Conservation (phyloP, 2,888 invertebrate genomes). For the Psylliodes chrysocephalus region DNA sequence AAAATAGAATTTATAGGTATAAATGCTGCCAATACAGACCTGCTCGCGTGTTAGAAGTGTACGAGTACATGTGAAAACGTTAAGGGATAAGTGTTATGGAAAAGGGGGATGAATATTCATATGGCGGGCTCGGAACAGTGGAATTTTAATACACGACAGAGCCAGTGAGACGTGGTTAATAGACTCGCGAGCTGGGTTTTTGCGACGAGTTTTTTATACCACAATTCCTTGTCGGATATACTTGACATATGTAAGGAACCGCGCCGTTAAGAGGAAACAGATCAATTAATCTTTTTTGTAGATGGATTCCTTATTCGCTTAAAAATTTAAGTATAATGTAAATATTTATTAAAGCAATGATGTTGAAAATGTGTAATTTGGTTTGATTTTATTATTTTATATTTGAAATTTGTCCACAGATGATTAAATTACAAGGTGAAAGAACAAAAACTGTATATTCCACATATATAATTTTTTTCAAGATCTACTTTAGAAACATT, state of each 20-base stretch:
- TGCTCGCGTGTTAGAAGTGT: background rate
- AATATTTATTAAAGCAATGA: too few species aligned
- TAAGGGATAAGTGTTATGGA: slow-evolving; percentile 24
- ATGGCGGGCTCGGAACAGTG: slow-evolving; percentile 4
- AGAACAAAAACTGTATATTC: too few species aligned
- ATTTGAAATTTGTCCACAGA: too few species aligned
- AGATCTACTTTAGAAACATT: too few species aligned
- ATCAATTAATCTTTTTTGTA: background rate
- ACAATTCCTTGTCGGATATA: background rate
- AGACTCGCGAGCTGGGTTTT: background rate
- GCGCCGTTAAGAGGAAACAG: background rate
- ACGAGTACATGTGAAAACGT: slow-evolving; percentile 9
- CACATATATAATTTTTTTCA: too few species aligned
- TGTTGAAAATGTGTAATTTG: too few species aligned
- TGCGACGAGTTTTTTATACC: background rate
- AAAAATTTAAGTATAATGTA: too few species aligned
- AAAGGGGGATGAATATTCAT: slow-evolving; percentile 18
- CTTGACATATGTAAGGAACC: slow-evolving; percentile 6
- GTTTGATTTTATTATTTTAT: too few species aligned
- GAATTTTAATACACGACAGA: slow-evolving; percentile 15
- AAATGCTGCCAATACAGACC: too few species aligned
- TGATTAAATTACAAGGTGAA: too few species aligned
- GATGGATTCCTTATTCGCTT: too few species aligned
- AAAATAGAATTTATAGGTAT: too few species aligned
- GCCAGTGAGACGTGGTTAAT: slow-evolving; percentile 5